Conservation (phyloP, 2,797 vertebrate species). For the Manis pentadactyla region DNA sequence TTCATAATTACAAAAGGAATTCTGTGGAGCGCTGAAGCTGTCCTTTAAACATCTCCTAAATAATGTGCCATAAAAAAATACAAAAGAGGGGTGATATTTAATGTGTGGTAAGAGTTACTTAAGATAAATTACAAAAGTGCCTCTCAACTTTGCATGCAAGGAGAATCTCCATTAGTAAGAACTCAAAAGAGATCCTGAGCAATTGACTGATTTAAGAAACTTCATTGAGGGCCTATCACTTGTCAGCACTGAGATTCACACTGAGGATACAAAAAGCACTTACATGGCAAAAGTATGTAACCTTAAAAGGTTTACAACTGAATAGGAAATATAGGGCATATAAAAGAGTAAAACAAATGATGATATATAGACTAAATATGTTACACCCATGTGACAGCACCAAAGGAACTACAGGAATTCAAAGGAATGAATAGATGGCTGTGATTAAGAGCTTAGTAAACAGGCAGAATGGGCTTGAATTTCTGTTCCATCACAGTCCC, state of each 20-base stretch:
- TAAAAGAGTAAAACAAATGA: not conserved
- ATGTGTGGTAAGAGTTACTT: not conserved
- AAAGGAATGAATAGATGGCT: not conserved
- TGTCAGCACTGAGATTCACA: not conserved
- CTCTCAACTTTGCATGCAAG: not conserved
- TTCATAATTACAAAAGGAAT: slow-evolving; percentile 61
- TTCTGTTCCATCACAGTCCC: not conserved
- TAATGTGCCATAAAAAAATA: not conserved
- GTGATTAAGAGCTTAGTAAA: not conserved
- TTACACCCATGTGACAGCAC: not conserved
- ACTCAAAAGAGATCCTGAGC: not conserved
- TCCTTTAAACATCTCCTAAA: slow-evolving; percentile 46
- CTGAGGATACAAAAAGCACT: not conserved
- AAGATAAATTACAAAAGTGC: slow-evolving; percentile 22
- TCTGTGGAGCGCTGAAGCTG: not conserved
- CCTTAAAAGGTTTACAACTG: not conserved
- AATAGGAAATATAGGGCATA: not conserved
- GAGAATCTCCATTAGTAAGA: not conserved
- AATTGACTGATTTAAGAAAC: slow-evolving; percentile 19
- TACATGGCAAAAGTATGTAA: not conserved
- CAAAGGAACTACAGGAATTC: not conserved
- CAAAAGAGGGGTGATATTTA: not conserved
- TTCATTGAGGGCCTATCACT: not conserved
- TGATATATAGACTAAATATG: not conserved
- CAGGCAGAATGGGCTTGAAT: not conserved